Evolutionary conservation across 2,113 vertebrate genomes (phyloP).

Genomic region (Gopherus flavomarginatus): DNA sequence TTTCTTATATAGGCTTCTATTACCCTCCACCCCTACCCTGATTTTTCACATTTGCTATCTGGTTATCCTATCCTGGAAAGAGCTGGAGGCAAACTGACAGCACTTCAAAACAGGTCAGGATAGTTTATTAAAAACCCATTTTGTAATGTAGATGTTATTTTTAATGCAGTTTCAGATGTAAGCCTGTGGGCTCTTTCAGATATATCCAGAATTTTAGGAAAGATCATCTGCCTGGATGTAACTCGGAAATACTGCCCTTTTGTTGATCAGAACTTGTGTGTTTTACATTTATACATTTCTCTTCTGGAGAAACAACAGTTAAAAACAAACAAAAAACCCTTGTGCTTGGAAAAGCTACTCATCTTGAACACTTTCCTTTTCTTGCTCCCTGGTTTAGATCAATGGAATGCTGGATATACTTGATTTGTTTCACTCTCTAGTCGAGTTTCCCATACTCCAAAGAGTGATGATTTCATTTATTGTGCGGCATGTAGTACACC

Average conservation of each 20-base stretch:
- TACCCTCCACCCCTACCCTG: too few species aligned
- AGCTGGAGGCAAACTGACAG: not conserved
- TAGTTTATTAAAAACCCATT: not conserved
- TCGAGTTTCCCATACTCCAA: not conserved
- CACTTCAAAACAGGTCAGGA: not conserved
- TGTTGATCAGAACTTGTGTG: conserved; percentile 14
- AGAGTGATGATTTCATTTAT: conserved; percentile 30
- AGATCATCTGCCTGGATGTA: conserved; percentile 35
- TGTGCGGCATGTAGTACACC: not conserved
- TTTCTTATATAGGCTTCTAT: too few species aligned
- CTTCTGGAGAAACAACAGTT: not conserved
- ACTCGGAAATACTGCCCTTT: not conserved
- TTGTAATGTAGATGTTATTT: not conserved
- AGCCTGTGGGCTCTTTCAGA: not conserved
- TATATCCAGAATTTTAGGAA: not conserved
- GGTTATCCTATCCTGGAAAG: not conserved
- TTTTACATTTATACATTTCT: not conserved
- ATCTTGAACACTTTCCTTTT: not conserved
- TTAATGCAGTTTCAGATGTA: not conserved
- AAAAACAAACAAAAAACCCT: not conserved
- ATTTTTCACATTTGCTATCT: too few species aligned
- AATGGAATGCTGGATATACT: not conserved
- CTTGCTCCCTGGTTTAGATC: not conserved
- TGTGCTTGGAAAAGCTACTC: not conserved
- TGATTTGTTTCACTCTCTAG: not conserved